Base-by-base conservation (phyloP, 2,888 invertebrate genomes). In the Drosophila mulleri region DNA sequence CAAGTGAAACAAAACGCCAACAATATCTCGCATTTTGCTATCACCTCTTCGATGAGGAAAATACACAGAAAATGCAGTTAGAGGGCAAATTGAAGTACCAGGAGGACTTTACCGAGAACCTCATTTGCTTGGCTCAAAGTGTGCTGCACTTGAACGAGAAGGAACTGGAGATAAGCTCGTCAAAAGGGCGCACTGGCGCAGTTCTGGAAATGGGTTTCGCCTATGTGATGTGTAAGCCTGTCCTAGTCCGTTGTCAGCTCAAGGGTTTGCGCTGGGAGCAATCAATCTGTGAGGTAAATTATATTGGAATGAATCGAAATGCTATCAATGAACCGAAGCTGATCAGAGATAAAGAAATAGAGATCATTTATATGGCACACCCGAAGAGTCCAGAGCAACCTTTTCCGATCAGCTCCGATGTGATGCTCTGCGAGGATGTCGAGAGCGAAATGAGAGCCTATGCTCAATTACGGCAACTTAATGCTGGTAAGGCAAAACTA, bases 1-100 rank as follows among this genome's bases (percentile, higher is more conserved):
- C 37, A 4, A 44, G 62, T 12, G 54, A 73, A 7, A 1, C 3
- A 0, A 53, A 29, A 16, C 50, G 67, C 0, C 35, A 29, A 1
- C 12, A 23, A 2, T 66, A 65, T 44, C 8, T 88, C 1, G 2
- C 6, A 14, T 41, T 84, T 0, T 59, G 29, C 37, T 63, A 59
- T 16, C 42, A 74, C 11, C 64, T 83, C 3, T 63, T 71, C 1
- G 54, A 58, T 18, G 26, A 29, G 0, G 56, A 52, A 0, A 41
- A 32, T 0, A 39, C 66, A 1, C n/a, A 54, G 12, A 20, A 52
- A 8, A n/a, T 54, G 35, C 14, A 2, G 0, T 0, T 11, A 0
- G 48, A 47, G 0, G 54, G 56, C 14, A 45, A 7, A 0, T 8
- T 65, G 9, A 42, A 2, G 1, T 35, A 59, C 37, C 67, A 52